phyloP scores from a whole-genome alignment of 2,888 invertebrate genomes.

The Archips xylosteana region DNA sequence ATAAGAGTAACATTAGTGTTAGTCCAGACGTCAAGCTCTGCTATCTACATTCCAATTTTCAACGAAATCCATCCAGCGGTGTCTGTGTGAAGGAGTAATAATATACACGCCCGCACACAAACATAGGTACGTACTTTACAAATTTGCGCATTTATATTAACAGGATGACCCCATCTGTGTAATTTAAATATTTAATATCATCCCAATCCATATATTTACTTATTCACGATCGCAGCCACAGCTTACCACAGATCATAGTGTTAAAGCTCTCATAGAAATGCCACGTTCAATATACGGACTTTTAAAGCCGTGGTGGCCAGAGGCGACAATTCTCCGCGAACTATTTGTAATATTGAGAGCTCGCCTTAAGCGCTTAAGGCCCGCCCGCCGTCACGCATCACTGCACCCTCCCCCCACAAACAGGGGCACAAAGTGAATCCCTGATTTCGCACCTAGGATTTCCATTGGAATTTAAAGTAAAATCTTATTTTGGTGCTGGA shows the following conservation, averaged over 20 bases:
- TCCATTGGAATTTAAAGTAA: slow-evolving; percentile 61
- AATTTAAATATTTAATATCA: too few relatives aligned
- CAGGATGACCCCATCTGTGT: too few relatives aligned
- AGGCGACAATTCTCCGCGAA: not conserved
- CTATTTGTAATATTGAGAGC: slow-evolving; percentile 3
- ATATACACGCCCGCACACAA: too few relatives aligned
- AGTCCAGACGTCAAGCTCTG: too few relatives aligned
- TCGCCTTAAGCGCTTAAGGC: slow-evolving; percentile 31
- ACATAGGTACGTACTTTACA: too few relatives aligned
- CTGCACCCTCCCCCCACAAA: slow-evolving; percentile 21
- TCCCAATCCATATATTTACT: not conserved
- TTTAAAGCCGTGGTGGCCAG: not conserved
- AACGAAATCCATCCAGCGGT: too few relatives aligned
- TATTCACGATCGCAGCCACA: not conserved
- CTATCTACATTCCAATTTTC: too few relatives aligned
- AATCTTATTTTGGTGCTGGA: slow-evolving; percentile 58
- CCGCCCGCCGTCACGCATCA: slow-evolving; percentile 23
- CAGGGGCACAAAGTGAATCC: slow-evolving; percentile 59
- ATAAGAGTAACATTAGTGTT: too few relatives aligned
- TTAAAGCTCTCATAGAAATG: not conserved
- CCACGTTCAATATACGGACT: not conserved
- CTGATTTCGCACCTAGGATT: slow-evolving; percentile 67
- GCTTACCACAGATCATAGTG: not conserved
- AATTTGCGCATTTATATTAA: too few relatives aligned
- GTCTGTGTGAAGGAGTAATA: too few relatives aligned